Conservation (phyloP, 2,113 vertebrate genomes). For the Rattus norvegicus region GRCr8 NC_086028.1:93209501-93210000, state of each 20-base stretch:
- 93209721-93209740: neutral
- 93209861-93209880: neutral
- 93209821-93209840: neutral
- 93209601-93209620: neutral
- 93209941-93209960: neutral
- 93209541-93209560: too few species aligned
- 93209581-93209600: neutral
- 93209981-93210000: rapidly evolving
- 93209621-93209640: neutral
- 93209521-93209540: too few species aligned
- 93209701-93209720: neutral
- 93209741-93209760: too few species aligned
- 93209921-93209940: neutral
- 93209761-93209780: neutral
- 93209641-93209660: neutral
- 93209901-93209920: neutral
- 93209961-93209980: neutral
- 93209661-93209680: neutral
- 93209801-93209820: neutral
- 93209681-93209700: neutral
- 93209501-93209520: too few species aligned
- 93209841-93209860: neutral
- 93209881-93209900: neutral
- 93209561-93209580: neutral
- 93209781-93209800: neutral